Percentiles rank a stretch among this genome's conserved stretches.
phyloP scores from a whole-genome alignment of 2,888 invertebrate genomes.

The Sarcophaga subvicina region DNA sequence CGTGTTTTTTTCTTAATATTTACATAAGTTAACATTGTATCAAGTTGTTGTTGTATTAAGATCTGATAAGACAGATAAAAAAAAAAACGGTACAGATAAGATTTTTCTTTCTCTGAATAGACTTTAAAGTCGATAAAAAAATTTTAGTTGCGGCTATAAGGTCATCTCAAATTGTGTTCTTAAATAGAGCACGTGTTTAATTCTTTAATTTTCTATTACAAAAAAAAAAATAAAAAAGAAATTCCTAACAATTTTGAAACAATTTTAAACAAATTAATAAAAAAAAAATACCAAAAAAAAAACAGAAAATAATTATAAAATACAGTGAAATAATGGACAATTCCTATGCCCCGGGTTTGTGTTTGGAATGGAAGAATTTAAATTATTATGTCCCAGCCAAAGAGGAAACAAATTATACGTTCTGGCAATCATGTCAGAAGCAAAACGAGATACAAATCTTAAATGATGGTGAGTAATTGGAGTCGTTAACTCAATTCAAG shows the following conservation, averaged over 20 bases:
- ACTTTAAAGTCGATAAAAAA: too few relatives aligned
- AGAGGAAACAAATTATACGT: conserved; percentile 79
- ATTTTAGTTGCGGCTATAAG: not conserved
- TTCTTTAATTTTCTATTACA: not conserved
- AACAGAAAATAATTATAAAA: not conserved
- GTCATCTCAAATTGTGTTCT: not conserved
- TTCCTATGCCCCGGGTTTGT: conserved; percentile 72
- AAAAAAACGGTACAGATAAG: conserved; percentile 28
- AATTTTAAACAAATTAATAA: not conserved
- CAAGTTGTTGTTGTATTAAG: not conserved
- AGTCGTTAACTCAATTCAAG: not conserved
- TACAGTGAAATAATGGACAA: conserved; percentile 41
- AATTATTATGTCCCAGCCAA: conserved; percentile 79
- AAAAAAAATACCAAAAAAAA: not conserved
- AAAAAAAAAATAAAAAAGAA: not conserved
- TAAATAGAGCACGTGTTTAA: not conserved
- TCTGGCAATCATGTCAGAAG: conserved; percentile 79
- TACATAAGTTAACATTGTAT: conserved; percentile 19
- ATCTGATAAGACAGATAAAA: conserved; percentile 4
- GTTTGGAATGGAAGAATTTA: conserved; percentile 80
- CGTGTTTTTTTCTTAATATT: not conserved
- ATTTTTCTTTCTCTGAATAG: not conserved
- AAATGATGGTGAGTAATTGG: conserved; percentile 75
- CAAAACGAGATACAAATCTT: conserved; percentile 76
- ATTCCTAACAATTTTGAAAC: not conserved